Conservation (phyloP, 2,797 vertebrate species). For the Vipera ursinii region DNA sequence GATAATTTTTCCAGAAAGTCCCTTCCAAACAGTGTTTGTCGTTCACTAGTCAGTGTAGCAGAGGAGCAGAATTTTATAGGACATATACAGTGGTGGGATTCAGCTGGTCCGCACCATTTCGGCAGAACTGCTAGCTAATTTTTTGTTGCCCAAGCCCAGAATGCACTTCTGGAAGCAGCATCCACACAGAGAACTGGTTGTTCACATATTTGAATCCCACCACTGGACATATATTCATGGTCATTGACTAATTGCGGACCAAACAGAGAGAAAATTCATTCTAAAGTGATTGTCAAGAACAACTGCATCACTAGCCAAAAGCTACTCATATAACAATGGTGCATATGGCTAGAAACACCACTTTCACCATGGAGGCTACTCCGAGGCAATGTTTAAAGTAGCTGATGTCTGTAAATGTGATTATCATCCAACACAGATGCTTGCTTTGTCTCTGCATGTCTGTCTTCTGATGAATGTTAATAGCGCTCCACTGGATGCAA, state of each 20-base stretch:
- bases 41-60: background rate
- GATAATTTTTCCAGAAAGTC: background rate
- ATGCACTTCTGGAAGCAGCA: no score
- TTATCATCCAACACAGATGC: constrained; percentile 8
- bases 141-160: no score
- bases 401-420: background rate
- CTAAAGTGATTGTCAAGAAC: background rate
- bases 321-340: background rate
- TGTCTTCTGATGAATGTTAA: constrained; percentile 4
- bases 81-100: no score
- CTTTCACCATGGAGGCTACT: background rate
- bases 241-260: background rate
- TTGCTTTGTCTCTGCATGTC: constrained; percentile 6
- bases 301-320: background rate
- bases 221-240: background rate
- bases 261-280: constrained; percentile 2
- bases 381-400: background rate
- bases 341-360: background rate
- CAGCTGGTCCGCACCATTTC: no score
- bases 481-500: background rate
- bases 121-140: no score
- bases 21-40: background rate
- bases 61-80: background rate
- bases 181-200: no score
- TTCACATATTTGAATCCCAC: no score